Conservation (phyloP, 2,888 invertebrate genomes). For the Acleris sparsana region DNA sequence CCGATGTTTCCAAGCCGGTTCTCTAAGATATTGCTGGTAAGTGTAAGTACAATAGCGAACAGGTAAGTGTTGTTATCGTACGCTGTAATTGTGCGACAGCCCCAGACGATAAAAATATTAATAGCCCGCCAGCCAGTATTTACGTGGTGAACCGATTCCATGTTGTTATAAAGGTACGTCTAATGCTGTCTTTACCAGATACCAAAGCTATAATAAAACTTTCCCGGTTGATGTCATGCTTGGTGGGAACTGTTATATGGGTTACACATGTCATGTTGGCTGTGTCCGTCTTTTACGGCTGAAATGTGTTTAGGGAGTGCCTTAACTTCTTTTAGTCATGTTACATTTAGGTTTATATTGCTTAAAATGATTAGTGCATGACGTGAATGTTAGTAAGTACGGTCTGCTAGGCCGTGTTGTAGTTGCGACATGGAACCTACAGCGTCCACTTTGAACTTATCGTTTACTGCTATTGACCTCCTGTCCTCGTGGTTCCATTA, state of each 20-base stretch:
- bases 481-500: constrained; percentile 14
- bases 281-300: constrained; percentile 30
- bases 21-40: neutral
- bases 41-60: neutral
- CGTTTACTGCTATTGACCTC: constrained; percentile 31
- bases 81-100: neutral
- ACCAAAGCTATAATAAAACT: constrained; percentile 32
- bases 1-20: too few relatives aligned
- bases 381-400: neutral
- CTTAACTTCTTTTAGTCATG: constrained; percentile 18
- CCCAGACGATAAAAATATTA: constrained; percentile 11
- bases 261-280: constrained; percentile 36
- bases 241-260: constrained; percentile 34
- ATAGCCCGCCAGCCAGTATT: constrained; percentile 6
- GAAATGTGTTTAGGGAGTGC: constrained; percentile 30
- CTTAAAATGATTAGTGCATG: neutral
- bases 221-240: constrained; percentile 34
- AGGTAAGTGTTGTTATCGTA: neutral
- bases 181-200: constrained; percentile 25
- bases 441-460: constrained; percentile 19
- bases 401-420: neutral
- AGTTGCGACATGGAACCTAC: constrained; percentile 13
- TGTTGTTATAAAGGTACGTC: constrained; percentile 13
- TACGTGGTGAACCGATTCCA: constrained; percentile 8
- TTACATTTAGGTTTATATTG: neutral